These are phyloP conservation scores for Athalia circularis DNA, from an alignment of 2,888 invertebrate genomes.

Conservation along the genomic window DNA sequence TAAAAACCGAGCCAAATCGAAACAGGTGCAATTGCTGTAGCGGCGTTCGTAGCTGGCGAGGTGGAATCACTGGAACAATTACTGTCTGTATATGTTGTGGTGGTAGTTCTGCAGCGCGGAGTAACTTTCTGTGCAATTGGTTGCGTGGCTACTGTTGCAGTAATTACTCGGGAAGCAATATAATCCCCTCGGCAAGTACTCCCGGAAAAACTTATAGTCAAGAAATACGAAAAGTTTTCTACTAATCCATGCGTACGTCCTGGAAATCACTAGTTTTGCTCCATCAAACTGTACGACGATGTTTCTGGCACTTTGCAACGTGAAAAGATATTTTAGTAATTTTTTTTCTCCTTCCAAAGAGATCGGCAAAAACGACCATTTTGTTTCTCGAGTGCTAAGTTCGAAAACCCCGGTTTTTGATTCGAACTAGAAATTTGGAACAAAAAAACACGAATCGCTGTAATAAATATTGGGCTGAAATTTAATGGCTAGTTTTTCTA, in stretches of 20 bases:
- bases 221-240: constrained; percentile 8
- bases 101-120: constrained; percentile 38
- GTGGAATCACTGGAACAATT: constrained; percentile 69
- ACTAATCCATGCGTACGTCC: background rate
- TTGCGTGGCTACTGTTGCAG: constrained; percentile 59
- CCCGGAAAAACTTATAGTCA: constrained; percentile 50
- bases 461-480: too few relatives aligned
- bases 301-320: too few relatives aligned
- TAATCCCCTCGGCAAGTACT: constrained; percentile 15
- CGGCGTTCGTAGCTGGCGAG: constrained; percentile 47
- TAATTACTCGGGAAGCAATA: constrained; percentile 62
- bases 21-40: constrained; percentile 66
- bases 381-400: too few relatives aligned
- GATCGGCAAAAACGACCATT: too few relatives aligned
- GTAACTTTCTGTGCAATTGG: constrained; percentile 47
- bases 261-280: too few relatives aligned
- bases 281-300: too few relatives aligned
- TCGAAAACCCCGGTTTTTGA: too few relatives aligned
- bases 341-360: too few relatives aligned
- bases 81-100: constrained; percentile 47
- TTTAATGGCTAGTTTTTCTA: background rate
- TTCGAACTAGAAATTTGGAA: too few relatives aligned
- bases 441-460: too few relatives aligned
- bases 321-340: too few relatives aligned
- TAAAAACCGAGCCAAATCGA: constrained; percentile 68